A percentile compares a stretch with the other conserved stretches of the same genome.
These are phyloP conservation scores for Microchirus variegatus DNA, from an alignment of 2,797 vertebrate species.

Conservation along the genomic window DNA sequence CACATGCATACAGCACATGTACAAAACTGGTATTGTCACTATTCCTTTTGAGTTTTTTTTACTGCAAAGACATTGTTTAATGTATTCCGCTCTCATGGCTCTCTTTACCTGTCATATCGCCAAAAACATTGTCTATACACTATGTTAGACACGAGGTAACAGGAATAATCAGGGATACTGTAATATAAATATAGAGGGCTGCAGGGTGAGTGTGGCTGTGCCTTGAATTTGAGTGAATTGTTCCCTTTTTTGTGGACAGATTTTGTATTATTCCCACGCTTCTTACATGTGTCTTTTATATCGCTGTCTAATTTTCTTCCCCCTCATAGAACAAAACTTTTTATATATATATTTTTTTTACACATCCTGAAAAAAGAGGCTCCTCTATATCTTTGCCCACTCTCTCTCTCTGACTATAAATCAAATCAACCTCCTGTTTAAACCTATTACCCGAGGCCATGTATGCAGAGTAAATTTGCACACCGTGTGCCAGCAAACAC, in stretches of 20 bases:
- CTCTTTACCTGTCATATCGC: not conserved
- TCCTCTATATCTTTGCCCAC: constrained; percentile 26
- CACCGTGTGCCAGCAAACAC: constrained; percentile 17
- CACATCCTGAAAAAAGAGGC: constrained; percentile 27
- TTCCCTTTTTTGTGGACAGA: not conserved
- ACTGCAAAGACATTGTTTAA: no score
- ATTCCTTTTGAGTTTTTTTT: not conserved
- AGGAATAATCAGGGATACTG: not conserved
- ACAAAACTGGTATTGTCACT: not conserved
- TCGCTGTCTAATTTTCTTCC: not conserved
- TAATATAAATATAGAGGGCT: not conserved
- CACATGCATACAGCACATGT: not conserved
- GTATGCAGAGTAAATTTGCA: constrained; percentile 34
- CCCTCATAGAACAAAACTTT: not conserved
- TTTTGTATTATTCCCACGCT: not conserved
- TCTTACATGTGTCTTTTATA: not conserved
- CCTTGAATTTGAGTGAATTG: not conserved
- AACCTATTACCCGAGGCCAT: constrained; percentile 56
- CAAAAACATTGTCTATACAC: not conserved
- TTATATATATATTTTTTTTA: no score
- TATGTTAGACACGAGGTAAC: not conserved
- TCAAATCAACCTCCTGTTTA: constrained; percentile 39
- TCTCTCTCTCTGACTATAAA: constrained; percentile 45
- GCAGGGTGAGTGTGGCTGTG: not conserved
- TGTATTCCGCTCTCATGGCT: no score